Evolutionary conservation across 1,140 invertebrate species (phyloP), one percentile per base, ranked within the genome.

Genomic region (Orussus abietinus): DNA sequence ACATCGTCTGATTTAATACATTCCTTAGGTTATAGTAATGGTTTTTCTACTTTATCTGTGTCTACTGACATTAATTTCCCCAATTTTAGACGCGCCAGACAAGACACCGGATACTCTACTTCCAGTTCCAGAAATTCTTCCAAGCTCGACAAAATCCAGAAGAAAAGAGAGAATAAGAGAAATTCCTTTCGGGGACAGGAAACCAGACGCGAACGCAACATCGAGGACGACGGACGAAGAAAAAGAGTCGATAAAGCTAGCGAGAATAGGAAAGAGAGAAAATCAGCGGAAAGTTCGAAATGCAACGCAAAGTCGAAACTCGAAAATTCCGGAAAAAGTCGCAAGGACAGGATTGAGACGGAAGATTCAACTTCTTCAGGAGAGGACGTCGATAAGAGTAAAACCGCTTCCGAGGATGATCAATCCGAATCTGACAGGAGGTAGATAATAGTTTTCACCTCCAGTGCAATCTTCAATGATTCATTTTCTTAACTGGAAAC

Each of bases 91-190:
- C n/a, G n/a, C n/a, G 65, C 62, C 5, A 64, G 75, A 5, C 80
- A 82, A 55, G 81, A 82, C 41, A 81, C 80, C 0, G 80, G 79
- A 12, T 81, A 82, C 48, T 83, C 80, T 0, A 83, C 80, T 5
- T 80, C 77, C 12, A 81, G 78, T 56, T 80, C 79, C 1, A 74
- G 78, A 39, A 76, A 64, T 29, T 76, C 64, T 4, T 58, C 49
- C 26, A 64, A 55, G 33, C 47, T 61, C 11, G 41, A 55, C 14
- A 64, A 49, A 15, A 54, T 34, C 5, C 12, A 12, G 5, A 44
- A 36, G 29, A 20, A 32, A 36, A 45, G 32, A 40, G 15, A 28
- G 14, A 30, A 43, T 4, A 22, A 33, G 38, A 32, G 28, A 0
- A 32, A 32, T 12, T 17, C 12, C 13, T 32, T 17, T 17, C 12